Base-by-base conservation (phyloP, 2,113 vertebrate genomes). In the Vombatus ursinus region DNA sequence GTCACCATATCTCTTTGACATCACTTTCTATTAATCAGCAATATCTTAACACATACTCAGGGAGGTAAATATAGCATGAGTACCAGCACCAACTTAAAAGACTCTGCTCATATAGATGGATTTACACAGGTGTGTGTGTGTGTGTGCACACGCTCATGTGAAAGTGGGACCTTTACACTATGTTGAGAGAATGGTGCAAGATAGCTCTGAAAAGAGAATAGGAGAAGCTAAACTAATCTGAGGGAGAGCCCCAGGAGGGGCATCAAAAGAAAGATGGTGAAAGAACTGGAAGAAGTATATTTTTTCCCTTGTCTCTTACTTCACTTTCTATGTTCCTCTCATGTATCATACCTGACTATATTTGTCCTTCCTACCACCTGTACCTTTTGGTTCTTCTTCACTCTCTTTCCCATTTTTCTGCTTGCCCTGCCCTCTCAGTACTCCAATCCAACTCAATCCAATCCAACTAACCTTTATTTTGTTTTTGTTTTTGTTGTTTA, bases 391-490 rank as follows among this genome's bases (percentile, higher is more conserved):
- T n/a, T n/a, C 37, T n/a, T 77, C 16, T 1, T n/a, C 16, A n/a
- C 14, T 77, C 31, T n/a, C 68, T 14, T n/a, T n/a, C 14, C 16
- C 37, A 61, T 77, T 77, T 77, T n/a, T n/a, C 37, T n/a, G 68
- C 16, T n/a, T 77, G 14, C 68, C 31, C 68, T n/a, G 5, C 37
- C 68, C 7, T 84, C 68, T 84, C 68, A 84, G 16, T 44, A 44
- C 16, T 44, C 68, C 68, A 84, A 91, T 77, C 77, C 92, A 77
- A 61, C 90, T 95, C 91, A 6, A 52, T 93, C 92, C 93, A 97
- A 94, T 77, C 77, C 51, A 92, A 93, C 24, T 90, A 50, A 14
- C 47, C 94, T 61, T 68, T 95, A 92, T 91, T 93, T 49, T 49
- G 48, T 49, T 49, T 49, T 49, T 49, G 48, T 49, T 49, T 49